Evolutionary conservation across 2,113 vertebrate genomes (phyloP).

Genomic region (Piaya cayana): DNA sequence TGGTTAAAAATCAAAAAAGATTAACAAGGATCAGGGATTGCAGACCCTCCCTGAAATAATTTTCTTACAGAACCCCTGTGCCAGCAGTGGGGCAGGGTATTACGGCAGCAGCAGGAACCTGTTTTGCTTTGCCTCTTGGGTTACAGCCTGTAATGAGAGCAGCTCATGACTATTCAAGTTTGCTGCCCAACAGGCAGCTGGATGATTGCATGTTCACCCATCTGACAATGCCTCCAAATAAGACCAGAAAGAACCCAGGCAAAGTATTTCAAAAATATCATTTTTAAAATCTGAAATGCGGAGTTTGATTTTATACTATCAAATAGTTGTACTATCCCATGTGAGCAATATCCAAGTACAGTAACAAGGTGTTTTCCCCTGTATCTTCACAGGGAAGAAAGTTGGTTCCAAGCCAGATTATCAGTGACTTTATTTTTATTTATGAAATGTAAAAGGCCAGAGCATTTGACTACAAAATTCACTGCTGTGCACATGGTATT

Average conservation of each 20-base stretch:
- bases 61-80: not conserved
- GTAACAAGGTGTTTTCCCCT: not conserved
- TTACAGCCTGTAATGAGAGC: not conserved
- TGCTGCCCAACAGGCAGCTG: not conserved
- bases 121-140: not conserved
- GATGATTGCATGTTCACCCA: not conserved
- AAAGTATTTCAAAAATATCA: not conserved
- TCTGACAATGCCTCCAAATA: not conserved
- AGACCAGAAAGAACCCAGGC: not conserved
- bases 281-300: not conserved
- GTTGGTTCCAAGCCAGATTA: not conserved
- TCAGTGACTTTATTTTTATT: not conserved
- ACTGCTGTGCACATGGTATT: not conserved
- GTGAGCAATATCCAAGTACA: not conserved
- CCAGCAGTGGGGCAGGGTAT: rapidly evolving
- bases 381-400: not conserved
- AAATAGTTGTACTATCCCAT: rapidly evolving
- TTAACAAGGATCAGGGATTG: not conserved
- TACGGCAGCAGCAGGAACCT: rapidly evolving
- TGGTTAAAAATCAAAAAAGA: not conserved
- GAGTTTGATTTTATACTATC: not conserved
- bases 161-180: not conserved
- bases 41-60: not conserved
- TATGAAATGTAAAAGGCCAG: not conserved
- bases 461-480: not conserved